Evolutionary conservation across 1,140 invertebrate genomes (phyloP), one percentile per base, ranked within the genome.

Genomic region (Octopus bimaculoides): DNA sequence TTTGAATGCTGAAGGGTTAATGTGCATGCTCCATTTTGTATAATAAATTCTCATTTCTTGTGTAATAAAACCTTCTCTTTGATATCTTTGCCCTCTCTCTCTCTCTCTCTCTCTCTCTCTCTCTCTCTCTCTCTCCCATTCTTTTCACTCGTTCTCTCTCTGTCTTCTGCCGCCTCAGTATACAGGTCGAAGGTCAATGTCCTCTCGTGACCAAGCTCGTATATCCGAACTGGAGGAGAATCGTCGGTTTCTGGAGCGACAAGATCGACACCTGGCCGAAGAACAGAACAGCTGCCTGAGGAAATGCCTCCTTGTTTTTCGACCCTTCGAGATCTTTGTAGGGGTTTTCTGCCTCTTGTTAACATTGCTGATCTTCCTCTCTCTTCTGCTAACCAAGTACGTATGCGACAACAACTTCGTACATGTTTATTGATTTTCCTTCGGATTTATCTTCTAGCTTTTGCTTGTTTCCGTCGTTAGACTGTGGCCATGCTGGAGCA

Each of bases 301-400:
- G 76, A 88, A 88, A 80, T 89, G 86, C 81, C 81, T 88, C 52
- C 53, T 82, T 1, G 71, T 90, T 26, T 82, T 89, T 53, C 83
- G 91, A 69, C 91, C 91, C 5, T 87, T 90, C 82, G 86, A 91
- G 81, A 87, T 91, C 8, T 75, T 89, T 14, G 82, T 90, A 81
- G 91, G 91, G 17, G 79, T 90, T 20, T 54, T 89, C 8, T 85
- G 89, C 52, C 79, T 87, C 10, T 74, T 89, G 12, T 55, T 91
- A 74, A 88, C 88, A 2, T 54, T 90, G 4, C 81, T 91, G n/a
- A 83, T 91, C 10, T 90, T 90, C 82, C 75, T 91, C n/a, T 91
- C 91, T 5, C 84, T 91, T 17, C 82, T 91, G 52, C 80, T 91
- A 3, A 91, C 89, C n/a, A 91, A 91, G 90, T 91, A 86, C 87